Base-by-base conservation (phyloP, 2,888 invertebrate species). In the Amblyteles armatorius region DNA sequence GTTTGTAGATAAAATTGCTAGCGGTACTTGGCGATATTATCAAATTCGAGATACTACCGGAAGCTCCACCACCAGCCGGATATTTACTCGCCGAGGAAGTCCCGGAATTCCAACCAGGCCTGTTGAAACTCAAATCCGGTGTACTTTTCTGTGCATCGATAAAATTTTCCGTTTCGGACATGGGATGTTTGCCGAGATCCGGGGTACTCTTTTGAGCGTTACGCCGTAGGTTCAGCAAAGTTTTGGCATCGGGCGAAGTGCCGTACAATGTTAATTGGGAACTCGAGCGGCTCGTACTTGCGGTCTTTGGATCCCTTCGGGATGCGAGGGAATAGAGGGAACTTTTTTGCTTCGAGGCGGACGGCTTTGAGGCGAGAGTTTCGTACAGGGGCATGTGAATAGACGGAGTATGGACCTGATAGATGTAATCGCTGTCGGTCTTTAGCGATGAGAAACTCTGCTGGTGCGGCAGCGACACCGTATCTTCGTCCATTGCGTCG, bases 371-470 rank as follows among this genome's bases (percentile, higher is more conserved):
- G 79, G 89, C 87, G 79, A 91, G 91, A 71, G 92, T 91, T 86
- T 92, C 92, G 85, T 92, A 92, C 83, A 93, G 87, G 76, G 93
- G 93, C 90, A 91, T 91, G 89, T 94, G 91, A 92, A 92, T 92
- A 91, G 91, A 92, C 89, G 93, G 93, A 88, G 92, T 93, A 94
- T 93, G 93, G 93, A 96, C 96, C 95, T 96, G 96, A 94, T 96
- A 96, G 89, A 96, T 96, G 91, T 96, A 96, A 92, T 96, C 96
- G 85, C 96, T 96, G 94, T 96, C 96, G 55, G 96, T 96, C 94
- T 96, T 96, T 83, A 96, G 94, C 13, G 96, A 96, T 88, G 96
- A 96, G 93, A 96, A 96, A 89, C 96, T 96, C 92, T 96, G 96
- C 92, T 96, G 97, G 91, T 97, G 96, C 3, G 97, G 97, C 90